Evolutionary conservation across 1,140 invertebrate species (phyloP), one percentile per base, ranked within the genome.

Genomic region (Drosophila burlai): DNA sequence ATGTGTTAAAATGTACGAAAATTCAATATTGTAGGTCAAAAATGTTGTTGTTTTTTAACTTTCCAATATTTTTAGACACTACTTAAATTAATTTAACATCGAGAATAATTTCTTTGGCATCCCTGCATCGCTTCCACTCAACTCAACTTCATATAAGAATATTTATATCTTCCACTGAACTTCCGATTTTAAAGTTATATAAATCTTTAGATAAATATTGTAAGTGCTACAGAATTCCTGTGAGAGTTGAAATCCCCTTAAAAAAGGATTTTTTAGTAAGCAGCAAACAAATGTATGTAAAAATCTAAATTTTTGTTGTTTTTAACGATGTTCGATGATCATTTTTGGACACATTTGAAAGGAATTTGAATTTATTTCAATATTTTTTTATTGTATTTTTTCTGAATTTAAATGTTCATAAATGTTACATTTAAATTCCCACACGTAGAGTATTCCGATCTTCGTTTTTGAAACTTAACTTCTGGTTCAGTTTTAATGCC

Each of bases 401-500:
- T 31, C 29, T 31, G 8, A 8, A 31, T 31, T 31, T 2, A 9
- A 31, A 31, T 31, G 31, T 31, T 31, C 31, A 9, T 31, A 9
- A 31, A 9, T 31, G 31, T 31, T 31, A 31, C 31, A 31, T 31
- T 31, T 31, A 31, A 31, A 9, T 52, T 36, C 18, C 15, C 7
- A 3, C 1, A 8, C 9, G 18, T 13, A 78, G 80, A 13, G 80
- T 62, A 59, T 82, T 18, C 2, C 10, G 21, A 13, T 24, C 0
- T 75, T 78, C 79, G 73, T 1, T 24, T 18, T 11, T 18, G 0
- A 10, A 2, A n/a, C n/a, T 11, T 16, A 1, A 15, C 18, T 42
- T 65, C n/a, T 40, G 29, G 11, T n/a, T 60, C 34, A 47, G 60
- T 75, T 89, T 89, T 89, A 84, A 81, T 84, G 81, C 49, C 38